Conservation (phyloP, 2,113 vertebrate species). For the Ellobius talpinus region DNA sequence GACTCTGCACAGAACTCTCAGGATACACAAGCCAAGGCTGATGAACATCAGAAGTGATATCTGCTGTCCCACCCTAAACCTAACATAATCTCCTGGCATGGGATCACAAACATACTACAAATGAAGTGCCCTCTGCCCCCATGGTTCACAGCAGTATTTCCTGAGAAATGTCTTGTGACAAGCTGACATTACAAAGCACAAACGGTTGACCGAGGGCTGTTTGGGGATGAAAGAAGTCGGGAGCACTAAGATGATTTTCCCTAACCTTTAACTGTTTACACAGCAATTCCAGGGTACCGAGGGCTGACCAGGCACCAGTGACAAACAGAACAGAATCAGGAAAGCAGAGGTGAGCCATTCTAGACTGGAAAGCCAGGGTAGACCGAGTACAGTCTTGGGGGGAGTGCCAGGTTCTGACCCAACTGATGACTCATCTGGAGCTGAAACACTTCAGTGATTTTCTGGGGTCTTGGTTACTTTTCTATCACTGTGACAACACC, state of each 20-base stretch:
- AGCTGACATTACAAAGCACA: not conserved
- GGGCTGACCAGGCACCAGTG: not conserved
- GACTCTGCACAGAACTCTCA: not conserved
- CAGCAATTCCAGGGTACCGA: not conserved
- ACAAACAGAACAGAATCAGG: not conserved
- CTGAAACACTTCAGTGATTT: constrained; percentile 2
- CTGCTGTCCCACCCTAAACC: not conserved
- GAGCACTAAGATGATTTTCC: not conserved
- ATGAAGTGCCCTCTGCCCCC: not conserved
- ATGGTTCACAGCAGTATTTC: not conserved
- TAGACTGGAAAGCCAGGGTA: not conserved
- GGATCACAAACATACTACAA: not conserved
- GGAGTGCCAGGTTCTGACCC: not conserved
- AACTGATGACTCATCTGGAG: not conserved
- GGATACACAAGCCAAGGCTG: not conserved
- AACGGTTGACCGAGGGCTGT: not conserved
- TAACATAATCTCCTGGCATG: not conserved
- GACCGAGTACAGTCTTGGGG: not conserved
- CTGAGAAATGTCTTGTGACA: not conserved
- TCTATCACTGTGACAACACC: not conserved
- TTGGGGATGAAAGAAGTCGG: not conserved
- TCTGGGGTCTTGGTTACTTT: not conserved
- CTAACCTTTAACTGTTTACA: not conserved
- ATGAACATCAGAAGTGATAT: constrained; percentile 1
- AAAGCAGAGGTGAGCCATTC: not conserved